A percentile compares a stretch with the other conserved stretches of the same genome.
Conservation (phyloP, 2,888 invertebrate species). For the Synergus gifuensis region DNA sequence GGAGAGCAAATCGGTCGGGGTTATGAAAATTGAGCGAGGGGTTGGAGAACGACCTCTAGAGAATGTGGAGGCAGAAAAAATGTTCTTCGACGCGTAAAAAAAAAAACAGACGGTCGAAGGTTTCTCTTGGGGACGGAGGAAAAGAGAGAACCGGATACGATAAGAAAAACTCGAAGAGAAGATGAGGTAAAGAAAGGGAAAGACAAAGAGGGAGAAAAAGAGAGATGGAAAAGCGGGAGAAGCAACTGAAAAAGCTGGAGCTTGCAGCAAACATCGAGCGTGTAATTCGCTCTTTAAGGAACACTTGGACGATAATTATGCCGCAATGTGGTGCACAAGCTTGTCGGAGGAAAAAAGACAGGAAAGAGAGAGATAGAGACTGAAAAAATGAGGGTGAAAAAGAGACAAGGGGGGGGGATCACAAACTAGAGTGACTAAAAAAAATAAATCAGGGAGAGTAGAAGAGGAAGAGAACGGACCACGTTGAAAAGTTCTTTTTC, state of each 20-base stretch:
- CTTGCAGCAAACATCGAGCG: slow-evolving; percentile 72
- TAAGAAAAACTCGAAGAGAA: slow-evolving; percentile 6
- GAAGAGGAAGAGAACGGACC: slow-evolving; percentile 44
- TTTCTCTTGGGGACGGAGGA: slow-evolving; percentile 37
- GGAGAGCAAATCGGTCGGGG: slow-evolving; percentile 2
- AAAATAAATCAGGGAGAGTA: slow-evolving; percentile 44
- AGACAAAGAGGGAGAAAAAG: slow-evolving; percentile 52
- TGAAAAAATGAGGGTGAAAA: slow-evolving; percentile 8
- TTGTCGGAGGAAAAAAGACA: slow-evolving; percentile 45
- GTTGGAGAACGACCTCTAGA: slow-evolving; percentile 6
- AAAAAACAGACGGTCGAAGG: slow-evolving; percentile 52
- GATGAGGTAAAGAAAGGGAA: slow-evolving; percentile 21
- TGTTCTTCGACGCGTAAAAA: slow-evolving; percentile 68
- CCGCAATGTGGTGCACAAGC: slow-evolving; percentile 51
- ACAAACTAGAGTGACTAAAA: slow-evolving; percentile 45
- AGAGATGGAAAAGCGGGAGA: slow-evolving; percentile 47
- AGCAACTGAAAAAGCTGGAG: slow-evolving; percentile 69
- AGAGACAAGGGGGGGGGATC: slow-evolving; percentile 42
- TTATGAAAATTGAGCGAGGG: slow-evolving; percentile 23
- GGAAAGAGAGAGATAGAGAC: slow-evolving; percentile 35
- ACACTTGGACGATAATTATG: slow-evolving; percentile 68
- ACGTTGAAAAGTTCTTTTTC: slow-evolving; percentile 72
- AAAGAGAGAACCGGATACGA: slow-evolving; percentile 43
- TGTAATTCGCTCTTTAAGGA: slow-evolving; percentile 78
- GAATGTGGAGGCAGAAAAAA: slow-evolving; percentile 54